Evolutionary conservation across 2,888 invertebrate genomes (phyloP).

Genomic region (Iselma pallidipennis): DNA sequence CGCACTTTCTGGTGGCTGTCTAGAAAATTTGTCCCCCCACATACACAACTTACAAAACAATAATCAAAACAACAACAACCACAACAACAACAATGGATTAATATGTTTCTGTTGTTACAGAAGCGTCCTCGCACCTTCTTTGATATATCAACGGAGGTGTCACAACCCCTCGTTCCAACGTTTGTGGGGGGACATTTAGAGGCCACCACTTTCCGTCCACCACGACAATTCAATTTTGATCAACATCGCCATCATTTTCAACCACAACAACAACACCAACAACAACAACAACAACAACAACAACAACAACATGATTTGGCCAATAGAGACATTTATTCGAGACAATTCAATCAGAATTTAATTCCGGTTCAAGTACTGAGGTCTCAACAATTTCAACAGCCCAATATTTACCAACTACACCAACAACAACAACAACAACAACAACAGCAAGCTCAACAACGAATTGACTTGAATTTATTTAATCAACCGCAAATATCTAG

Average conservation of each 20-base stretch:
- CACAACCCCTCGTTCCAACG: conserved; percentile 42
- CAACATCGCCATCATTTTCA: conserved; percentile 28
- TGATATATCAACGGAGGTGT: conserved; percentile 38
- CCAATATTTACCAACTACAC: conserved; percentile 11
- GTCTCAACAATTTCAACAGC: conserved; percentile 30
- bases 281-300: neutral
- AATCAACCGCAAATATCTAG: conserved; percentile 22
- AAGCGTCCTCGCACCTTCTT: conserved; percentile 50
- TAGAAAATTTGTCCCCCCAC: neutral
- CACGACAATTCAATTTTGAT: conserved; percentile 30
- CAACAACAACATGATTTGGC: conserved; percentile 30
- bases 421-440: conserved; percentile 12
- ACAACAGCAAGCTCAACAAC: conserved; percentile 17
- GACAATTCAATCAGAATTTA: conserved; percentile 33
- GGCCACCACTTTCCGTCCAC: conserved; percentile 56
- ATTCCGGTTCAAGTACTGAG: conserved; percentile 35
- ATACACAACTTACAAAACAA: too few species aligned
- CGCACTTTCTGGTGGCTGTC: neutral
- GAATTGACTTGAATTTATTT: conserved; percentile 15
- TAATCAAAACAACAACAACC: neutral
- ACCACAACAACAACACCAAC: conserved; percentile 21
- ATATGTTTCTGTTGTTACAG: conserved; percentile 48
- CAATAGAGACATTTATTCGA: conserved; percentile 36
- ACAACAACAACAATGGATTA: too few species aligned
- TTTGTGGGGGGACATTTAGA: conserved; percentile 52